These are phyloP conservation scores for Diadema setosum DNA, from an alignment of 35 echinoderm and acorn worm species.

Conservation along the genomic window DNA sequence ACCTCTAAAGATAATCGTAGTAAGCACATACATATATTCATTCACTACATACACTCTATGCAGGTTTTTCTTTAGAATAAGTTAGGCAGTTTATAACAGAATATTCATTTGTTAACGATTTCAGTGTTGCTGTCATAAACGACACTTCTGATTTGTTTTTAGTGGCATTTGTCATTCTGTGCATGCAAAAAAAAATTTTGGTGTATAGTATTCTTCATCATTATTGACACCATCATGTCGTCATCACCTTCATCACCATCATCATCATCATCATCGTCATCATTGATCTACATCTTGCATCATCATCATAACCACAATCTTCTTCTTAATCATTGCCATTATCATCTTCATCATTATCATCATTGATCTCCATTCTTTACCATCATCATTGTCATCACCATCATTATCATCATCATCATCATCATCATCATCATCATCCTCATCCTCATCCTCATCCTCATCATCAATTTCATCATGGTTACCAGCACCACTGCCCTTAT, in stretches of 20 bases:
- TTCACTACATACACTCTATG: no score
- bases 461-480: not conserved
- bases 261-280: not conserved
- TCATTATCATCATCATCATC: not conserved
- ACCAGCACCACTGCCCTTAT: not conserved
- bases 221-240: not conserved
- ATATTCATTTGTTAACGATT: no score
- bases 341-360: not conserved
- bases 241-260: not conserved
- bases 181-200: no score
- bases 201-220: no score
- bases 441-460: not conserved
- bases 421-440: not conserved
- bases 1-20: no score
- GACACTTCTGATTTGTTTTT: no score
- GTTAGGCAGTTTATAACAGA: no score
- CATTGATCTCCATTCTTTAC: not conserved
- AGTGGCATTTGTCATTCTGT: no score
- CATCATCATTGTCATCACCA: not conserved
- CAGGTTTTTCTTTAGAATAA: no score
- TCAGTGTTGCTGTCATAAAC: no score
- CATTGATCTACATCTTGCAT: not conserved
- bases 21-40: no score
- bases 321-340: not conserved
- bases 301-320: not conserved